Base-by-base conservation (phyloP, 1,140 invertebrate genomes). In the Magallana angulata region DNA sequence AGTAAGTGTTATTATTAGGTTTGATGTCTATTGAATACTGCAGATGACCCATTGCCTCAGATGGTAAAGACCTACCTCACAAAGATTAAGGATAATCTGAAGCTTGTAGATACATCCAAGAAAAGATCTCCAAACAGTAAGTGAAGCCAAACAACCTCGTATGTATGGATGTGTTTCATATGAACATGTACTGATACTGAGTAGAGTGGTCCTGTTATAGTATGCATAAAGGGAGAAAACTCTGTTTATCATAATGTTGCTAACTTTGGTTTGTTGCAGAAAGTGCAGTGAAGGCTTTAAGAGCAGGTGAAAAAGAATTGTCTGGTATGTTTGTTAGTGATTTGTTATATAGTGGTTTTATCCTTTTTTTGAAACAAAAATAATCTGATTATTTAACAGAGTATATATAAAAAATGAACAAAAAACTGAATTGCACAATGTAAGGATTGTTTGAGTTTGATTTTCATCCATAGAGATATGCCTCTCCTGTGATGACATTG, bases 41-140 rank as follows among this genome's bases (percentile, higher is more conserved):
- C 36, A 76, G 68, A 76, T 36, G 68, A 76, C 68, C 24, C 68
- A 8, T 76, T 76, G 24, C 68, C 68, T 76, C 18, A 36, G 12
- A 76, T 76, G 68, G 68, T 76, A 12, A 76, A 76, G 36, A 76
- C 24, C 68, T 76, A 76, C 68, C 68, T 76, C 68, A 30, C 9
- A 24, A 76, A 76, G 68, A 76, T 76, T 12, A 76, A 76, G 24
- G 68, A 76, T 30, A 76, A 76, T 76, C 36, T 76, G 18, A 76
- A 76, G 24, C 68, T 30, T 76, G 68, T 76, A 36, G 68, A 76
- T 12, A 36, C 68, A 76, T 76, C 68, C 24, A 76, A 76, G 24
- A 76, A 76, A 76, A 76, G 68, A 76, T 76, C 68, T 76, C 68
- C 68, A 76, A 76, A 76, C 24, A 76, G 68, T 76, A 30, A 76